Evolutionary conservation across 2,797 vertebrate genomes (phyloP), one percentile per base, ranked within the genome.

Genomic region (Eutrigla gurnardus): DNA sequence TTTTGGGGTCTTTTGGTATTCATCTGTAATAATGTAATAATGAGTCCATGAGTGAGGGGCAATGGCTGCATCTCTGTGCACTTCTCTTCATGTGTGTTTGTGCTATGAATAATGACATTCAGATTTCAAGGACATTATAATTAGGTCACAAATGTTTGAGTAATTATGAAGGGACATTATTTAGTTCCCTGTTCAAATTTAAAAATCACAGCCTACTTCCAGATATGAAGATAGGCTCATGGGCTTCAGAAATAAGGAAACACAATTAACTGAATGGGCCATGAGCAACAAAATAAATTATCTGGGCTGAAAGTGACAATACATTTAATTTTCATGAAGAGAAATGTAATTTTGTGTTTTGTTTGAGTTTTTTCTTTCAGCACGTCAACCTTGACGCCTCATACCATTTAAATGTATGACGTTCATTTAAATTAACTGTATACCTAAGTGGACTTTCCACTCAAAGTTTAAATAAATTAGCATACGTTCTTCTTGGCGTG

Each of bases 381-480:
- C 37, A 15, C 37, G 46, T 52, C 17, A 32, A 63, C 10, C 57
- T 72, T 15, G 12, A 35, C 4, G 1, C 59, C 65, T 15, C 5
- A 49, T 35, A 61, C 77, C 25, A 75, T 69, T 72, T 65, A 43
- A 69, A 46, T 65, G 33, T 25, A 11, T 83, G 74, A 73, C 67
- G 25, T 25, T 25, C 25, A 25, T 25, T 25, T 25, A 25, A 25
- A 25, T 25, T 25, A 25, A 25, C 60, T 70, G 18, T 68, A 75
- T 80, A 57, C 58, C 55, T 18, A 12, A 18, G 64, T 46, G 67
- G 60, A 67, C 74, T 74, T 85, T 79, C 77, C 50, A 79, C n/a
- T 40, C 25, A 43, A 47, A 73, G 78, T 71, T 82, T 71, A 65
- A 85, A 86, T 90, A 74, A 84, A 87, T 81, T 76, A 67, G 39